These are phyloP conservation scores for Polymixis flavicincta DNA, from an alignment of 2,888 invertebrate genomes.

Conservation along the genomic window DNA sequence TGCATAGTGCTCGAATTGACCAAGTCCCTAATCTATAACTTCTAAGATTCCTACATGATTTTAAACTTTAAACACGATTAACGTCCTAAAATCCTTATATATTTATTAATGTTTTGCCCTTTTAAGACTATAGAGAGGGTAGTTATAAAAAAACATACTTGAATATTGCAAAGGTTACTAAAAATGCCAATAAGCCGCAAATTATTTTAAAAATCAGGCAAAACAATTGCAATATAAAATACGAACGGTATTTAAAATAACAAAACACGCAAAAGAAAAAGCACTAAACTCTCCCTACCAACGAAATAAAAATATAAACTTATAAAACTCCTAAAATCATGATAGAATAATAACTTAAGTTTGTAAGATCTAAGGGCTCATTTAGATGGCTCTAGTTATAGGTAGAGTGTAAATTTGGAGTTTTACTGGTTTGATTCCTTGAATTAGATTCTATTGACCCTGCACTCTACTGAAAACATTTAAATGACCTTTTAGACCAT, in stretches of 20 bases:
- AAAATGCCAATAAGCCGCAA: slow-evolving; percentile 5
- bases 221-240: slow-evolving; percentile 40
- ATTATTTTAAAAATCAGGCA: slow-evolving; percentile 2
- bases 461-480: slow-evolving; percentile 4
- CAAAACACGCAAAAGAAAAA: slow-evolving; percentile 46
- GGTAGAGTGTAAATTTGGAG: neutral
- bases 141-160: slow-evolving; percentile 8
- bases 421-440: neutral
- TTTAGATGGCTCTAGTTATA: neutral
- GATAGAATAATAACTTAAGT: slow-evolving; percentile 32
- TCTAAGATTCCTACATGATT: slow-evolving; percentile 23
- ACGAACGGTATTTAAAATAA: slow-evolving; percentile 44
- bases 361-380: slow-evolving; percentile 1
- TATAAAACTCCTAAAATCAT: slow-evolving; percentile 3
- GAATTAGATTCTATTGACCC: neutral
- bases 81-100: slow-evolving; percentile 2
- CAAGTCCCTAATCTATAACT: neutral
- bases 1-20: slow-evolving; percentile 6
- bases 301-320: neutral
- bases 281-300: slow-evolving; percentile 30
- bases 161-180: slow-evolving; percentile 25
- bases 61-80: slow-evolving; percentile 7
- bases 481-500: neutral
- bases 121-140: slow-evolving; percentile 4
- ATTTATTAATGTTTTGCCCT: slow-evolving; percentile 9